Evolutionary conservation across 2,888 invertebrate genomes (phyloP), one percentile per base, ranked within the genome.

Genomic region (Aphidoletes aphidimyza): DNA sequence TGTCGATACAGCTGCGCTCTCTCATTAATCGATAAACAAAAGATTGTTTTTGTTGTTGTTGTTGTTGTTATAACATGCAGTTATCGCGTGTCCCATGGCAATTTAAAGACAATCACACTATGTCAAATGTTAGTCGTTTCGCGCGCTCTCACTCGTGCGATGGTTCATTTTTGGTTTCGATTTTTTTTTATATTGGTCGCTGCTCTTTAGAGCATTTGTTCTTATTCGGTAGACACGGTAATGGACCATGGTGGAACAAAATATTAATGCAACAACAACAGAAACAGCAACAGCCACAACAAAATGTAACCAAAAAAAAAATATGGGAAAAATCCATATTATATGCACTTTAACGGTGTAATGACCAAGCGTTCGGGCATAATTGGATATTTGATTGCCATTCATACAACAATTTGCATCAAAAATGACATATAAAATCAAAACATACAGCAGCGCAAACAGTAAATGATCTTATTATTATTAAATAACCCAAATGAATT

Each of bases 51-150:
- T 54, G 17, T 8, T 6, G 11, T 19, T 14, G 54, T 14, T 54
- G 9, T 17, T 19, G 54, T 8, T 19, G 3, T 11, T 6, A 42
- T 42, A 42, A 9, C 6, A 42, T 42, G 22, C 54, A 54, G 22
- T 54, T 54, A 54, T 54, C 54, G 54, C 54, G 54, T 54, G 54
- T n/a, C 17, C 54, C 54, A n/a, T 14, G 54, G 11, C 54, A 54
- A 54, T 54, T 54, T 54, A 54, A 54, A 54, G n/a, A 54, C 54
- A 54, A 54, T 54, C 17, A 19, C 54, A n/a, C n/a, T n/a, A n/a
- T 54, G 22, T n/a, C 22, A 54, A 54, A 54, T 14, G 6, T 11
- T 54, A 19, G 17, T 54, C 22, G 54, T 54, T 5, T n/a, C n/a
- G 42, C 14, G 42, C 42, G 14, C 8, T 42, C 14, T 14, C 8